These are phyloP conservation scores for Colletes latitarsis DNA, from an alignment of 1,140 invertebrate species.

Conservation along the genomic window DNA sequence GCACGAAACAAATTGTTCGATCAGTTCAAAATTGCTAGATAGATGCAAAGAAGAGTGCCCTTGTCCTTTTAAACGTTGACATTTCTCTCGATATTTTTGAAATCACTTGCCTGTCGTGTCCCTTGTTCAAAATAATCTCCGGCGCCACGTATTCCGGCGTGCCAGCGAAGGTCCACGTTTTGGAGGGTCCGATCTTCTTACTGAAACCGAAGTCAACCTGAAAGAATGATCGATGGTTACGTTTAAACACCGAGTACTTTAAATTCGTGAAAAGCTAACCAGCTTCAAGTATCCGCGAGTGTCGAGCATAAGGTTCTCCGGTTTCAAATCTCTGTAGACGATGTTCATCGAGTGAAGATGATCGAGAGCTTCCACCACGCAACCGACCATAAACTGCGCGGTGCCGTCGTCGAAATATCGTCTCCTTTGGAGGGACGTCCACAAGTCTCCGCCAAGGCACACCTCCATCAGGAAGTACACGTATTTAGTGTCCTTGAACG, in stretches of 20 bases:
- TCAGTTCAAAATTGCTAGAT: background rate
- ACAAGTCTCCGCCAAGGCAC: slow-evolving; percentile 98
- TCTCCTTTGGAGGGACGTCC: slow-evolving; percentile 92
- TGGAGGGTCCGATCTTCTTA: slow-evolving; percentile 89
- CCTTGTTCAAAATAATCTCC: slow-evolving; percentile 96
- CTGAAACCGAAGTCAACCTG: slow-evolving; percentile 99
- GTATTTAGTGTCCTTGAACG: slow-evolving; percentile 97
- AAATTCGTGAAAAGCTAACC: slow-evolving; percentile 79
- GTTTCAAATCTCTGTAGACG: slow-evolving; percentile 97
- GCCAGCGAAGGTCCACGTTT: slow-evolving; percentile 99
- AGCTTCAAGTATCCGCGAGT: slow-evolving; percentile 94
- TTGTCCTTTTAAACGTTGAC: no score
- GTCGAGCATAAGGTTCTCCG: slow-evolving; percentile 96
- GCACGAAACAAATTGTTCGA: background rate
- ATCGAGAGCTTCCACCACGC: slow-evolving; percentile 95
- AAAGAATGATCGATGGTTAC: background rate
- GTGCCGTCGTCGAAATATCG: slow-evolving; percentile 92
- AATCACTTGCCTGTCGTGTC: slow-evolving; percentile 86
- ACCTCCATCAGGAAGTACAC: slow-evolving; percentile 98
- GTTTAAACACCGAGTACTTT: background rate
- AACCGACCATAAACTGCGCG: slow-evolving; percentile 93
- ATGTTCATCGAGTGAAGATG: slow-evolving; percentile 94
- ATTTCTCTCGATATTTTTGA: no score
- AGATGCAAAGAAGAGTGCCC: no score
- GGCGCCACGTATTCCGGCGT: slow-evolving; percentile 96